Evolutionary conservation across 2,113 vertebrate species (phyloP), one percentile per base, ranked within the genome.

Genomic region (Triplophysa rosa): DNA sequence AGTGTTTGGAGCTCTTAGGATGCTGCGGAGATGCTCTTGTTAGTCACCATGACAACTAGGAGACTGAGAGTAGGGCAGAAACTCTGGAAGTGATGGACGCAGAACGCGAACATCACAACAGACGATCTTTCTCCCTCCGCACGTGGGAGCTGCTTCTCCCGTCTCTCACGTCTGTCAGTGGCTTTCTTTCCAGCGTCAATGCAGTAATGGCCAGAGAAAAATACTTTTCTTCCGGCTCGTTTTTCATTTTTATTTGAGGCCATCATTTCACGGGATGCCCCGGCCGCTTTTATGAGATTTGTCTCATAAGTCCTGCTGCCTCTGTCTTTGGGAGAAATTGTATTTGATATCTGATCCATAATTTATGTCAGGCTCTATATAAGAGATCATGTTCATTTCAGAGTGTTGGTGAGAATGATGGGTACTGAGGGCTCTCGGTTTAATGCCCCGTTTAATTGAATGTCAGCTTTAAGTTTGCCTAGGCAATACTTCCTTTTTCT

Each of bases 41-140:
- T 61, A 67, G 83, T 87, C 79, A n/a, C 83, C 77, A 87, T 87
- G 83, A 84, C 85, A 87, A 87, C 85, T 65, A 68, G 45, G 64
- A 62, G 47, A 14, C 81, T 65, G 61, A 83, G 68, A 84, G 45
- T 71, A 66, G 78, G 67, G 33, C 54, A 26, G 64, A 80, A 82
- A 81, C 29, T 65, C 68, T 54, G 65, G 59, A 54, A 63, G 40
- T 59, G 17, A 73, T 61, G 76, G 52, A 83, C 19, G 54, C 45
- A 29, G 56, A 24, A 33, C 23, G 23, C 16, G 2, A 26, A 26
- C 79, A 65, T 77, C 54, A 75, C 77, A 59, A 83, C 63, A 3
- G 49, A 72, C 63, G 40, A 61, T 64, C 58, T 71, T 47, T 33
- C 69, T n/a, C 68, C 9, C 26, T 21, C 23, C 17, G 45, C 70